phyloP scores from a whole-genome alignment of 2,113 vertebrate species.

The Passer domesticus region DNA sequence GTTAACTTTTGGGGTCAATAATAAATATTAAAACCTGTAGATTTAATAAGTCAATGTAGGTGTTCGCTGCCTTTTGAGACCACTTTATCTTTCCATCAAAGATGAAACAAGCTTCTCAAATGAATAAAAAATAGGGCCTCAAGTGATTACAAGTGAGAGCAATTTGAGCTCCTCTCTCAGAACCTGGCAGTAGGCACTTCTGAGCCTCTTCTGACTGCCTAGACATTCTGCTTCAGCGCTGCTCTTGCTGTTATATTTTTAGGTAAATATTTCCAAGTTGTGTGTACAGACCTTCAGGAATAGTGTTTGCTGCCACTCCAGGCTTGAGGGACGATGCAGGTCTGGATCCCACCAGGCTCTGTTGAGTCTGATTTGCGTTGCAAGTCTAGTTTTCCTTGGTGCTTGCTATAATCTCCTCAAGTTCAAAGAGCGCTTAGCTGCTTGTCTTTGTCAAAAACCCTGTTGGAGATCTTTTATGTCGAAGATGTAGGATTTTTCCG shows the following conservation, averaged over 20 bases:
- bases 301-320: constrained; percentile 51
- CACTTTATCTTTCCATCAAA: constrained; percentile 49
- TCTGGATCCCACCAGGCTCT: constrained; percentile 72
- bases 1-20: constrained; percentile 35
- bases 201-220: constrained; percentile 45
- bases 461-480: constrained; percentile 94
- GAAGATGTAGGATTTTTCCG: constrained; percentile 89
- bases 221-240: not conserved
- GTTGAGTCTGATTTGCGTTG: constrained; percentile 81
- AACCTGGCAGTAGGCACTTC: constrained; percentile 42
- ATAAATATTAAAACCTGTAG: constrained; percentile 65
- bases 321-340: constrained; percentile 9
- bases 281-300: constrained; percentile 36
- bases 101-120: constrained; percentile 50
- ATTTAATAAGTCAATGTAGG: constrained; percentile 59
- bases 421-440: constrained; percentile 91
- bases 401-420: constrained; percentile 82
- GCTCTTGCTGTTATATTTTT: constrained; percentile 20
- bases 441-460: constrained; percentile 94
- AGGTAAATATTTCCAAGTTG: constrained; percentile 57
- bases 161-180: constrained; percentile 46
- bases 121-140: constrained; percentile 71
- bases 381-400: constrained; percentile 73
- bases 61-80: constrained; percentile 65
- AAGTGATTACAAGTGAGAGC: constrained; percentile 69